These are phyloP conservation scores for Sardina pilchardus DNA, from an alignment of 2,113 vertebrate species.

Conservation along the genomic window DNA sequence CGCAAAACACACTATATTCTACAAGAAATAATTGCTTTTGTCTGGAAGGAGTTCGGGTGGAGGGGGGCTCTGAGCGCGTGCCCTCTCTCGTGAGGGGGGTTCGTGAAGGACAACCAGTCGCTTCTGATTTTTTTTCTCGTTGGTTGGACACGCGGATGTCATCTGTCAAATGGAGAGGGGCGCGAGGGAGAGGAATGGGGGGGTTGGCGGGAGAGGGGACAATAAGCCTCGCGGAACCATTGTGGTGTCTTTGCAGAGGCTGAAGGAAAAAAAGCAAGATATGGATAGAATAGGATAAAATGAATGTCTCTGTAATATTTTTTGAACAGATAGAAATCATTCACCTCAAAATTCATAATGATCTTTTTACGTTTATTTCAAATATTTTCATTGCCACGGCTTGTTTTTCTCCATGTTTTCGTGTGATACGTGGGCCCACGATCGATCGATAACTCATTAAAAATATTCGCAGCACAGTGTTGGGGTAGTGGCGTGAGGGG, in stretches of 20 bases:
- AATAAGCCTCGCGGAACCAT: slow-evolving; percentile 24
- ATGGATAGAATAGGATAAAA: background rate
- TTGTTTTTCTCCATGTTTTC: slow-evolving; percentile 48
- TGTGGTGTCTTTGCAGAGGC: slow-evolving; percentile 4
- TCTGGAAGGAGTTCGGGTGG: slow-evolving; percentile 77
- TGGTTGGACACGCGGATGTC: slow-evolving; percentile 67
- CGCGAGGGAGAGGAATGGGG: slow-evolving; percentile 56
- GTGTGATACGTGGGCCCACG: slow-evolving; percentile 55
- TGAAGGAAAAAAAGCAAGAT: slow-evolving; percentile 1
- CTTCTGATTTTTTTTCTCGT: slow-evolving; percentile 57
- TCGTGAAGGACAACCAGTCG: slow-evolving; percentile 75
- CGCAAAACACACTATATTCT: slow-evolving; percentile 79
- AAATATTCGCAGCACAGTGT: slow-evolving; percentile 54
- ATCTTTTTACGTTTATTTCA: background rate
- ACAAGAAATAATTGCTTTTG: slow-evolving; percentile 83
- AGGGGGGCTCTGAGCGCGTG: slow-evolving; percentile 66
- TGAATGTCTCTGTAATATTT: background rate
- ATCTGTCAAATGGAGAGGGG: slow-evolving; percentile 69
- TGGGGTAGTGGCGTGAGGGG: slow-evolving; percentile 34
- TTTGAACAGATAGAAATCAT: slow-evolving; percentile 6
- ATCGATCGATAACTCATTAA: slow-evolving; percentile 77
- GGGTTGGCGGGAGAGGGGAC: slow-evolving; percentile 60
- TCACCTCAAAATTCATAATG: background rate
- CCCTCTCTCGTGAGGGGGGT: slow-evolving; percentile 67
- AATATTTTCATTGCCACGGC: slow-evolving; percentile 56